Conservation (phyloP, 2,113 vertebrate genomes). For the Tautogolabrus adspersus region DNA sequence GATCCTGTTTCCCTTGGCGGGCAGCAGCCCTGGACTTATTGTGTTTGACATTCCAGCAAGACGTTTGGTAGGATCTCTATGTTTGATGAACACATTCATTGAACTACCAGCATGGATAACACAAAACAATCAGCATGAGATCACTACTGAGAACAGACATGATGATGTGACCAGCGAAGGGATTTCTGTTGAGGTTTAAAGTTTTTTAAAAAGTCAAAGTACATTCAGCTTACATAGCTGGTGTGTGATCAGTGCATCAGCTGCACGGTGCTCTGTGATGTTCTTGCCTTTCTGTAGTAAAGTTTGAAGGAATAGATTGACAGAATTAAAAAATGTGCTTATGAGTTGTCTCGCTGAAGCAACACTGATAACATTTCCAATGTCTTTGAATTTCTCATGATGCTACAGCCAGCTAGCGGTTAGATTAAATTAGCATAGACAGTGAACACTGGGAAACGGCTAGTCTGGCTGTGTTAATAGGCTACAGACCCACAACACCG, state of each 20-base stretch:
- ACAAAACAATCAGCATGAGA: slow-evolving; percentile 34
- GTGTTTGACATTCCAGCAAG: slow-evolving; percentile 54
- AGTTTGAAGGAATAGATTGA: slow-evolving; percentile 7
- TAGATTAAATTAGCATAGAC: slow-evolving; percentile 4
- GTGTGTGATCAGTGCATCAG: slow-evolving; percentile 52
- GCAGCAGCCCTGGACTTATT: slow-evolving; percentile 40
- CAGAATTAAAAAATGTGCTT: slow-evolving; percentile 9
- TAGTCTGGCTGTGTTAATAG: neutral
- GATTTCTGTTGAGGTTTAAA: slow-evolving; percentile 39
- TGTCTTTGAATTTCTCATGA: slow-evolving; percentile 11
- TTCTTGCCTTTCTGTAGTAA: slow-evolving; percentile 15
- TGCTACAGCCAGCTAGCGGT: neutral
- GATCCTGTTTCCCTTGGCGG: slow-evolving; percentile 58
- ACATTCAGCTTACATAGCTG: slow-evolving; percentile 71
- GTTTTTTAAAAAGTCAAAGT: slow-evolving; percentile 39
- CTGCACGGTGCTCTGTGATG: slow-evolving; percentile 26
- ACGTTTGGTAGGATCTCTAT: slow-evolving; percentile 28
- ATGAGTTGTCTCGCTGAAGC: neutral
- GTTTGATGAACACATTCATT: slow-evolving; percentile 67
- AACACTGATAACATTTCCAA: neutral
- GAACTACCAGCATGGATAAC: slow-evolving; percentile 52
- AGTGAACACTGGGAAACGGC: neutral
- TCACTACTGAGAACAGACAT: slow-evolving; percentile 27
- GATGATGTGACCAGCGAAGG: slow-evolving; percentile 7
- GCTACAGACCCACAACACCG: neutral